Percentiles rank a stretch among this genome's conserved stretches.
phyloP scores from a whole-genome alignment of 2,888 invertebrate genomes.

The Sarcophaga rosellei region DNA sequence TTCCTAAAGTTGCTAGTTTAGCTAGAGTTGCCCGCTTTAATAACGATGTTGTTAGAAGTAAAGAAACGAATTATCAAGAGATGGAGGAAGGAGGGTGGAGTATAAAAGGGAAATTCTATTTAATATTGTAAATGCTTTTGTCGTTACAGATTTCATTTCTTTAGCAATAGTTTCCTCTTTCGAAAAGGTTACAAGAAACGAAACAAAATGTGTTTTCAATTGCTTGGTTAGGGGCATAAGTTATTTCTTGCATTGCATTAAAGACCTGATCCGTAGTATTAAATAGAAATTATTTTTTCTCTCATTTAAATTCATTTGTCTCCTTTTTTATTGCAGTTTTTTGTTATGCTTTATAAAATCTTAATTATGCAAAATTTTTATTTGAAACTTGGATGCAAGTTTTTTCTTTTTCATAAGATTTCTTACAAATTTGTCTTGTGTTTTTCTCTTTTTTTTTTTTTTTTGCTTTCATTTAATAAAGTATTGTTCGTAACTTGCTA shows the following conservation, averaged over 20 bases:
- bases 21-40: not conserved
- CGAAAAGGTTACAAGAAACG: not conserved
- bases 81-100: not conserved
- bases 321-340: not conserved
- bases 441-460: not conserved
- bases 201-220: not conserved
- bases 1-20: constrained; percentile 22
- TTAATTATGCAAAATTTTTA: constrained; percentile 57
- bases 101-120: not conserved
- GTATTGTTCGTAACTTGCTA: not conserved
- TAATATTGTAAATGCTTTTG: constrained; percentile 50
- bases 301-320: not conserved
- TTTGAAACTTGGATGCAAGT: constrained; percentile 34
- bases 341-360: constrained; percentile 32
- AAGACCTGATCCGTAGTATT: not conserved
- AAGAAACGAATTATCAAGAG: too few relatives aligned
- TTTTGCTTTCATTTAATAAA: constrained; percentile 30
- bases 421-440: constrained; percentile 6
- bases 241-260: not conserved
- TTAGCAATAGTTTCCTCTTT: not conserved
- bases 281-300: not conserved
- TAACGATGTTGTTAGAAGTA: not conserved
- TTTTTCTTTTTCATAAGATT: constrained; percentile 28
- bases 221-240: not conserved
- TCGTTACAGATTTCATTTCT: constrained; percentile 21